These are phyloP conservation scores for Porites lobata DNA, from an alignment of 92 coral and sea anemone genomes.

Conservation along the genomic window DNA sequence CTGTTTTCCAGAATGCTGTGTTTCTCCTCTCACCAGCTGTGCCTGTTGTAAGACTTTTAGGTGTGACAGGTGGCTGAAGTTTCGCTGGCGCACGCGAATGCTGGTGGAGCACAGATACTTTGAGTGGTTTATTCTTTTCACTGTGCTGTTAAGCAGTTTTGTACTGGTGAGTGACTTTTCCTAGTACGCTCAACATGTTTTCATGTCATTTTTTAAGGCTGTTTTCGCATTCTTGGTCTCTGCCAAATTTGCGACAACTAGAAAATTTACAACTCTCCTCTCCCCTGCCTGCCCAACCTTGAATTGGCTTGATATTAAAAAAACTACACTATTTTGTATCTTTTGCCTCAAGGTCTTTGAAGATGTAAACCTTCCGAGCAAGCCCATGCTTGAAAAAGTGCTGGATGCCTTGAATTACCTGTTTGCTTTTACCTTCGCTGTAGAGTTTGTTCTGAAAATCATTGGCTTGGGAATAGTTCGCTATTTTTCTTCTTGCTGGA, in stretches of 20 bases:
- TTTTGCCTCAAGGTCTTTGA: constrained; percentile 73
- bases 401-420: constrained; percentile 81
- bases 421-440: constrained; percentile 88
- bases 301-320: not conserved
- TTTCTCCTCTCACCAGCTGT: constrained; percentile 64
- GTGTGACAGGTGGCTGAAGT: constrained; percentile 71
- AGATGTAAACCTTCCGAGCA: constrained; percentile 85
- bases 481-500: constrained; percentile 94
- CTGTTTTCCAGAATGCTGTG: constrained; percentile 74
- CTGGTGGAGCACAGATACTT: constrained; percentile 91
- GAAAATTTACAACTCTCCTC: no score
- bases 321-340: not conserved
- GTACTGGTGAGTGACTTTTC: constrained; percentile 77
- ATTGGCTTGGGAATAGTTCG: constrained; percentile 87
- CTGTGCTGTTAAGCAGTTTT: constrained; percentile 88
- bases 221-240: no score
- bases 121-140: constrained; percentile 94
- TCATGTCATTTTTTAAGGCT: not conserved
- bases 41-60: constrained; percentile 40
- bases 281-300: no score
- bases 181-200: not conserved
- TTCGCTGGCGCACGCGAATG: constrained; percentile 81
- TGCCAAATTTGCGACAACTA: no score
- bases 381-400: constrained; percentile 76
- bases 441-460: constrained; percentile 92